Evolutionary conservation across 2,113 vertebrate species (phyloP).

Genomic region (Ctenodactylus gundi): DNA sequence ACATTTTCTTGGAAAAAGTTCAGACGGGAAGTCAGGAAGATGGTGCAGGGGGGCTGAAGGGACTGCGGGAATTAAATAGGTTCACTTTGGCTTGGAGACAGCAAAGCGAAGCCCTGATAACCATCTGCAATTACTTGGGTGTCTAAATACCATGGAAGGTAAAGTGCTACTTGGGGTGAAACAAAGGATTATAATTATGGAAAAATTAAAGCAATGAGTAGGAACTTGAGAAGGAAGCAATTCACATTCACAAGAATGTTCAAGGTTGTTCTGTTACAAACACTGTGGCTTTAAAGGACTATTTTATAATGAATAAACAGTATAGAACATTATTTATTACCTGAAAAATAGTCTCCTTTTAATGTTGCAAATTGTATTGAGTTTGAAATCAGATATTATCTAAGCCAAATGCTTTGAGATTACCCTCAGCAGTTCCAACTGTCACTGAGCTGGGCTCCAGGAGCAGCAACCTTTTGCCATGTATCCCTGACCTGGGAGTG

Average conservation of each 20-base stretch:
- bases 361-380: slow-evolving; percentile 29
- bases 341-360: slow-evolving; percentile 5
- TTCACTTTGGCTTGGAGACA: slow-evolving; percentile 65
- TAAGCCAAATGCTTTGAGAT: background rate
- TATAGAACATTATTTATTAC: background rate
- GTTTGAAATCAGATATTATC: slow-evolving; percentile 6
- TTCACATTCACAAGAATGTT: slow-evolving; percentile 16
- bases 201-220: slow-evolving; percentile 63
- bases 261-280: background rate
- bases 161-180: slow-evolving; percentile 50
- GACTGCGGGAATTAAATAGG: slow-evolving; percentile 57
- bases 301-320: background rate
- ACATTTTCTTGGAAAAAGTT: slow-evolving; percentile 78
- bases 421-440: background rate
- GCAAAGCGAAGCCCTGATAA: slow-evolving; percentile 62
- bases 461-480: background rate
- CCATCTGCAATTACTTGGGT: slow-evolving; percentile 68
- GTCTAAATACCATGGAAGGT: slow-evolving; percentile 60
- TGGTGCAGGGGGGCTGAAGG: slow-evolving; percentile 53
- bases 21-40: slow-evolving; percentile 63
- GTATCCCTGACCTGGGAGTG: background rate
- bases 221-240: slow-evolving; percentile 29
- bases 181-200: slow-evolving; percentile 70
- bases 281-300: background rate
- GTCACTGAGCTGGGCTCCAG: background rate